These are phyloP conservation scores for Lagocephalus sceleratus DNA, from an alignment of 2,797 vertebrate species.

Conservation along the genomic window DNA sequence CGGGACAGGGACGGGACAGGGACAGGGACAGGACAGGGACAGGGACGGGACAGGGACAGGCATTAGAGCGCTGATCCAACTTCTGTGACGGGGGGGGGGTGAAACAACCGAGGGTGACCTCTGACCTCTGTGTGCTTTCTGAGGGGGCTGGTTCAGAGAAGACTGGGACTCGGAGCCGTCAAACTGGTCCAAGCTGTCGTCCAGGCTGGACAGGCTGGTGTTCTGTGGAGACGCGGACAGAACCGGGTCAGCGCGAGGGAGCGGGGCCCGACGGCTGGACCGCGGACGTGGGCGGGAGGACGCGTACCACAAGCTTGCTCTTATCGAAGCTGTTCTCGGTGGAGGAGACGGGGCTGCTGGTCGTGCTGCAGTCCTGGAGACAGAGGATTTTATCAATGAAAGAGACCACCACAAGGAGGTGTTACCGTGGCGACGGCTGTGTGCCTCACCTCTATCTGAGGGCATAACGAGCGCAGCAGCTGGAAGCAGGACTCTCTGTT, in stretches of 20 bases:
- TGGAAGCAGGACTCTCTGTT: constrained; percentile 82
- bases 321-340: constrained; percentile 67
- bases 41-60: neutral
- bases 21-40: neutral
- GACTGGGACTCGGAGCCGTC: constrained; percentile 33
- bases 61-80: neutral
- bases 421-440: neutral
- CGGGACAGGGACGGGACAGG: neutral
- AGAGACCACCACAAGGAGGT: neutral
- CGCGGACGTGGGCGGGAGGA: neutral
- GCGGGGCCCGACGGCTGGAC: no score
- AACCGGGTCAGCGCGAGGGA: no score
- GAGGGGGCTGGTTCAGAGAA: constrained; percentile 42
- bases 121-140: constrained; percentile 62
- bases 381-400: neutral
- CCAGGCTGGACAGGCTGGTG: constrained; percentile 76
- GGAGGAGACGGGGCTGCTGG: constrained; percentile 68
- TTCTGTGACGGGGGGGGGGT: neutral
- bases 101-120: neutral
- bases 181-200: constrained; percentile 66
- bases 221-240: constrained; percentile 57
- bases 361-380: constrained; percentile 70
- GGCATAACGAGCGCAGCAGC: constrained; percentile 78
- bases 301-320: constrained; percentile 70
- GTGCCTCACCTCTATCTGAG: constrained; percentile 75